Evolutionary conservation across 2,888 invertebrate species (phyloP).

Genomic region (Eurytoma californica): DNA sequence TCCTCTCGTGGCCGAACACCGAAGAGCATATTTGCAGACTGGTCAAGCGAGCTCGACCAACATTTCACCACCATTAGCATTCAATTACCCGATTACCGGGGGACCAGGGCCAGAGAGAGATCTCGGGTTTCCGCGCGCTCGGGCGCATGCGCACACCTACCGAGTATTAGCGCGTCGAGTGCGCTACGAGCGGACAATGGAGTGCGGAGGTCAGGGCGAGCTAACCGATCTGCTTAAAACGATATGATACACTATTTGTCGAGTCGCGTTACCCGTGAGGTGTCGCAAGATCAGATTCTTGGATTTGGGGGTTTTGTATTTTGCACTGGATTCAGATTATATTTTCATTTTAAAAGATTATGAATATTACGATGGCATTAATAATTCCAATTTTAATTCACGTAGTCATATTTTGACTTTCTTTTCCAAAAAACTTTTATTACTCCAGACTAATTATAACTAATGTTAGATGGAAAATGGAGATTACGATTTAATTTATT

Average conservation of each 20-base stretch:
- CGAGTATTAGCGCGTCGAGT: constrained; percentile 27
- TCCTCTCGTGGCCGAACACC: constrained; percentile 48
- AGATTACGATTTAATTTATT: too few species aligned
- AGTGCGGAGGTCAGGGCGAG: background rate
- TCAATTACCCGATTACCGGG: constrained; percentile 63
- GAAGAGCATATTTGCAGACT: constrained; percentile 66
- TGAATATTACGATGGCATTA: too few species aligned
- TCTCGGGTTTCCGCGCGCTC: background rate
- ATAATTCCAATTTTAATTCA: too few species aligned
- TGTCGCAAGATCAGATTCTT: background rate
- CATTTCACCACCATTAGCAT: constrained; percentile 68
- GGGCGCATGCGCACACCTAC: background rate
- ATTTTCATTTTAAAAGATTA: too few species aligned
- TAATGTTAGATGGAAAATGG: too few species aligned
- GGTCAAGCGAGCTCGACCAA: constrained; percentile 62
- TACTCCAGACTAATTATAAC: too few species aligned
- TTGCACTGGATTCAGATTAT: background rate
- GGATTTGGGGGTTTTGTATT: background rate
- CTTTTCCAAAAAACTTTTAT: too few species aligned
- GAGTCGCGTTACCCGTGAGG: background rate
- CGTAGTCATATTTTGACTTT: too few species aligned
- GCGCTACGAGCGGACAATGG: background rate
- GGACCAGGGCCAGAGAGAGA: background rate
- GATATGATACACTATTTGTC: constrained; percentile 11
- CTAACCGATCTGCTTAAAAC: background rate